Evolutionary conservation across 2,797 vertebrate species (phyloP).

Genomic region (Alectoris magna): DNA sequence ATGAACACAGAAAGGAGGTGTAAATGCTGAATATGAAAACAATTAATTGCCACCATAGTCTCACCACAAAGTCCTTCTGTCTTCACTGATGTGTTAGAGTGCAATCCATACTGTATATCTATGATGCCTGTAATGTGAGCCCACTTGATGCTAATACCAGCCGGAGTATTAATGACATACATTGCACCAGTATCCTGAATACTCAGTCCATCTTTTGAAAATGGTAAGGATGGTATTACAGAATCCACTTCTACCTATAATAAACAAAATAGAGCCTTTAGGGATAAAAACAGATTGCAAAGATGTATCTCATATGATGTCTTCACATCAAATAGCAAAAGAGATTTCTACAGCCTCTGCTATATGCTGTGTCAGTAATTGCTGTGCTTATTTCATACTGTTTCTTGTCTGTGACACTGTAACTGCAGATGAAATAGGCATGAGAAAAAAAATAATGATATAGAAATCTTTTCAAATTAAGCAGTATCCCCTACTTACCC

Average conservation of each 20-base stretch:
- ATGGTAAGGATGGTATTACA: slow-evolving; percentile 87
- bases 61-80: slow-evolving; percentile 96
- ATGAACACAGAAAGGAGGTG: neutral
- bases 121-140: slow-evolving; percentile 96
- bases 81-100: slow-evolving; percentile 82
- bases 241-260: slow-evolving; percentile 92
- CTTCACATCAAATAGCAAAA: neutral
- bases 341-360: neutral
- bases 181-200: slow-evolving; percentile 96
- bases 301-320: neutral
- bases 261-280: slow-evolving; percentile 18
- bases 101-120: slow-evolving; percentile 89
- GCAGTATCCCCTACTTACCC: neutral
- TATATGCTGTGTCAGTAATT: neutral
- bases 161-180: slow-evolving; percentile 92
- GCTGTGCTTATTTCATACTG: neutral
- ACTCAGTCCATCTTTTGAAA: slow-evolving; percentile 87
- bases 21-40: neutral
- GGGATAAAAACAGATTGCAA: neutral
- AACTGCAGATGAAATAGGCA: neutral
- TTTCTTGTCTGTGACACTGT: neutral
- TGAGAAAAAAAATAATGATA: neutral
- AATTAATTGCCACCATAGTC: slow-evolving; percentile 28
- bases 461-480: neutral
- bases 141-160: slow-evolving; percentile 93